Conservation (phyloP, 2,113 vertebrate genomes). For the Triplophysa siluroides region DNA sequence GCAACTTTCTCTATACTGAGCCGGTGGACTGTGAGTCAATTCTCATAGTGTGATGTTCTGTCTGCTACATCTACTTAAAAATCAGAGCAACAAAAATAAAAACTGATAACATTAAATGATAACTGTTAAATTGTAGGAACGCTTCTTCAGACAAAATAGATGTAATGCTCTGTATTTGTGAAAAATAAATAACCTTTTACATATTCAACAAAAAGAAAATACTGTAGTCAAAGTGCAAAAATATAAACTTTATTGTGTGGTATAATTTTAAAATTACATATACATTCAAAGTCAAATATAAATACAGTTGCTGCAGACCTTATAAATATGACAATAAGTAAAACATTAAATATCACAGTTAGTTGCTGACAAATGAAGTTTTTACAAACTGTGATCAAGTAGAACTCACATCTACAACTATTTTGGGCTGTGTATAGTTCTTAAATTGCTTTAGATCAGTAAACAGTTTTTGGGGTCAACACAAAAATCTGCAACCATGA, state of each 20-base stretch:
- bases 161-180: no score
- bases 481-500: neutral
- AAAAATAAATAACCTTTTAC: neutral
- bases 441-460: neutral
- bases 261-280: neutral
- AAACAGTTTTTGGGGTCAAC: neutral
- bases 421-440: no score
- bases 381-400: no score
- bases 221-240: conserved; percentile 27
- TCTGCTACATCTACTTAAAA: no score
- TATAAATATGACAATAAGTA: conserved; percentile 40
- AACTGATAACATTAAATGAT: no score
- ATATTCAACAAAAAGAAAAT: conserved; percentile 1
- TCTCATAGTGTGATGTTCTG: conserved; percentile 36
- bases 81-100: no score
- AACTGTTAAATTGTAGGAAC: no score
- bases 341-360: conserved; percentile 14
- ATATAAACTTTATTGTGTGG: conserved; percentile 46
- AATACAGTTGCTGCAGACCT: conserved; percentile 21
- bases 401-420: neutral
- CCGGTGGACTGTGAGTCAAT: neutral
- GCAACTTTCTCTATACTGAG: neutral
- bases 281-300: conserved; percentile 28
- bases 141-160: no score
- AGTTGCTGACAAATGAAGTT: neutral